Evolutionary conservation across 2,888 invertebrate genomes (phyloP).

Genomic region (Romanomermis culicivorax): DNA sequence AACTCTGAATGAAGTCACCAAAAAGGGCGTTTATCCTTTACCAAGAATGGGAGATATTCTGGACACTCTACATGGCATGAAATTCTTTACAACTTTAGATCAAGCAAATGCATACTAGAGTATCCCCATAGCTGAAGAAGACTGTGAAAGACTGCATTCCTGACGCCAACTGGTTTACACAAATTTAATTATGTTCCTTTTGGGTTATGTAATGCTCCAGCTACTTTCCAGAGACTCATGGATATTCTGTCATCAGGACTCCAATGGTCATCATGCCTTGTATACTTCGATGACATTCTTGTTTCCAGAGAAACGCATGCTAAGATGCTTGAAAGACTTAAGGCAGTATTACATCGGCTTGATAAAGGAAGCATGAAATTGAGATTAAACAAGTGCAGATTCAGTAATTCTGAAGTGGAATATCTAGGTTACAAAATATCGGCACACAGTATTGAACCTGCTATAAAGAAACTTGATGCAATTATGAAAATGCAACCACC

Average conservation of each 20-base stretch:
- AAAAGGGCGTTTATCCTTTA: slow-evolving; percentile 1
- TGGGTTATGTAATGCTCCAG: slow-evolving; percentile 13
- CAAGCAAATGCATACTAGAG: slow-evolving; percentile 12
- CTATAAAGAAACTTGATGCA: background rate
- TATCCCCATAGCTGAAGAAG: slow-evolving; percentile 11
- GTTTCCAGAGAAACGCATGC: background rate
- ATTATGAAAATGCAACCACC: background rate
- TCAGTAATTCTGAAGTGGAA: background rate
- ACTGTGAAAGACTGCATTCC: slow-evolving; percentile 16
- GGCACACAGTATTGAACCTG: background rate
- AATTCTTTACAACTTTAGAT: background rate
- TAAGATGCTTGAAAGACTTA: background rate
- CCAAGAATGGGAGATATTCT: background rate
- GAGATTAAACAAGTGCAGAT: background rate
- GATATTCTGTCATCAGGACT: slow-evolving; percentile 13
- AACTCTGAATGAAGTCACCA: background rate
- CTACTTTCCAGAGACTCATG: slow-evolving; percentile 17
- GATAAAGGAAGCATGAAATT: background rate
- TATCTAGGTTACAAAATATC: background rate
- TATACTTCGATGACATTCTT: slow-evolving; percentile 18
- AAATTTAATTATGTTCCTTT: slow-evolving; percentile 14
- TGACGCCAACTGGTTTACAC: slow-evolving; percentile 13
- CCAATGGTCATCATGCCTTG: slow-evolving; percentile 13
- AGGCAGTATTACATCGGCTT: background rate
- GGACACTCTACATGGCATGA: background rate